Conservation (phyloP, 1,140 invertebrate species). For the Leptinotarsa texana region DNA sequence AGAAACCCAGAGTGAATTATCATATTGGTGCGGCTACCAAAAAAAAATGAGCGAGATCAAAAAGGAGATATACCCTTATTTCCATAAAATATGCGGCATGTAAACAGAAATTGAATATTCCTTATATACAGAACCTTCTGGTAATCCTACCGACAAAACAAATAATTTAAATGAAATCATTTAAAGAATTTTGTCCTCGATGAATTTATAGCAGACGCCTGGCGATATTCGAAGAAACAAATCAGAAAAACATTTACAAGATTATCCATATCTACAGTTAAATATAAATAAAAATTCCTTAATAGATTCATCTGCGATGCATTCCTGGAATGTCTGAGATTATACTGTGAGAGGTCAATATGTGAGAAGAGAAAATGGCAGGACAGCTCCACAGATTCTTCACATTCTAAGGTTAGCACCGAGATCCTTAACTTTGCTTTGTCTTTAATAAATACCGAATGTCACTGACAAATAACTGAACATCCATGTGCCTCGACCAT, state of each 20-base stretch:
- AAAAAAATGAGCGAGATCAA: constrained; percentile 27
- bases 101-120: constrained; percentile 27
- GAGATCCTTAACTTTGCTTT: constrained; percentile 49
- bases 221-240: constrained; percentile 32
- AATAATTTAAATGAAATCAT: constrained; percentile 33
- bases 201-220: constrained; percentile 33
- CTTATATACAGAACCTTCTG: constrained; percentile 14
- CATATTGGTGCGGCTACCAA: constrained; percentile 22
- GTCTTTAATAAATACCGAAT: constrained; percentile 51
- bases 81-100: constrained; percentile 32
- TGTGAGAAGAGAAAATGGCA: constrained; percentile 32
- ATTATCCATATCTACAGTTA: constrained; percentile 8
- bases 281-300: constrained; percentile 16
- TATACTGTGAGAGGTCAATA: constrained; percentile 43
- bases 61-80: constrained; percentile 28
- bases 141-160: constrained; percentile 28
- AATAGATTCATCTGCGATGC: constrained; percentile 39
- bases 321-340: constrained; percentile 38
- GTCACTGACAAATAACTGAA: constrained; percentile 53
- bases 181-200: constrained; percentile 29
- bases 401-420: constrained; percentile 44
- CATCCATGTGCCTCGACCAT: constrained; percentile 42
- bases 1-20: constrained; percentile 25
- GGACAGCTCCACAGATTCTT: constrained; percentile 44
- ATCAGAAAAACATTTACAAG: constrained; percentile 16